Evolutionary conservation across 2,113 vertebrate genomes (phyloP).

Genomic region (Zeus faber): DNA sequence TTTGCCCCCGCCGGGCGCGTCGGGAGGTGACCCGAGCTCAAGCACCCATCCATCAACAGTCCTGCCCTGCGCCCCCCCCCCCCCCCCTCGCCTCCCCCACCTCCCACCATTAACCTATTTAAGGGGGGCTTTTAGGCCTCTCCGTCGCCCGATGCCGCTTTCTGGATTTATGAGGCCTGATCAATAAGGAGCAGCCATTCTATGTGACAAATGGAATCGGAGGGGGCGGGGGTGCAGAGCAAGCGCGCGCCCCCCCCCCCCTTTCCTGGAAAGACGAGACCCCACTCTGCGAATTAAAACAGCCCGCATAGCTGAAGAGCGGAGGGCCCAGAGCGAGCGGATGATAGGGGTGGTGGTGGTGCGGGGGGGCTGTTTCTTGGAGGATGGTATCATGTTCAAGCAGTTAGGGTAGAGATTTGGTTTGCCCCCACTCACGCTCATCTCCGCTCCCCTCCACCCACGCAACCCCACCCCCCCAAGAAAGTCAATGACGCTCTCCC

Average conservation of each 20-base stretch:
- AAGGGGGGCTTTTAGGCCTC: constrained; percentile 68
- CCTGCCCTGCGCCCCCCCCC: constrained; percentile 16
- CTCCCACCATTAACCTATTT: constrained; percentile 70
- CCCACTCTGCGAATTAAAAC: constrained; percentile 58
- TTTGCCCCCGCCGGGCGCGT: constrained; percentile 19
- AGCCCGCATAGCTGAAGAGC: constrained; percentile 56
- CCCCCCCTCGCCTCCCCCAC: constrained; percentile 22
- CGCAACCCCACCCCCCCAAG: constrained; percentile 48
- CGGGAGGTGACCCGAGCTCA: too few species aligned
- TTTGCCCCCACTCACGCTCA: constrained; percentile 39
- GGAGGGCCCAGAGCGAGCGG: constrained; percentile 25
- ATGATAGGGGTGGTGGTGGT: too few species aligned
- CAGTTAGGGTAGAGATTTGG: constrained; percentile 40
- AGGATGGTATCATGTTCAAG: too few species aligned
- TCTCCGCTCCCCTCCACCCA: constrained; percentile 23
- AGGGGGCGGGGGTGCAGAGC: constrained; percentile 3
- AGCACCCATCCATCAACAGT: too few species aligned
- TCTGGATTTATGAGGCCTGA: constrained; percentile 70
- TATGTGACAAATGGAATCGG: constrained; percentile 52
- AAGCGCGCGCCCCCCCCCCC: constrained; percentile 2
- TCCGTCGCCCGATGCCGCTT: constrained; percentile 60
- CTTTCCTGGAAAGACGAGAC: constrained; percentile 58
- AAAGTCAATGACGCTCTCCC: constrained; percentile 62
- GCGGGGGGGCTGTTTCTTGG: too few species aligned
- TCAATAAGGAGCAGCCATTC: constrained; percentile 72